Percentiles rank a stretch among this genome's conserved stretches.
Conservation (phyloP, 2,888 invertebrate genomes). For the Apamea anceps region DNA sequence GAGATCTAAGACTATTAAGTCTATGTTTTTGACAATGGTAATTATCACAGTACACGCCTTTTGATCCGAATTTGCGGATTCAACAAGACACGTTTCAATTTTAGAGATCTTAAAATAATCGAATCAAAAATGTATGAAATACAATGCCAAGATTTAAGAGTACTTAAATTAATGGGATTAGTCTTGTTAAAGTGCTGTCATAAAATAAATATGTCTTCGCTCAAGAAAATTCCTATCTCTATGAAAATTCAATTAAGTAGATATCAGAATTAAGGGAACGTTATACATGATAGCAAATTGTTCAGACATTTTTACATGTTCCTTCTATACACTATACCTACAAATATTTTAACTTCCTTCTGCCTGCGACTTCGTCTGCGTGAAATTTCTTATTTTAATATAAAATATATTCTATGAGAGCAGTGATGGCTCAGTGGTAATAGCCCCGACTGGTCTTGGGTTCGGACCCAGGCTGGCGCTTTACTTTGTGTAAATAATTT, state of each 20-base stretch:
- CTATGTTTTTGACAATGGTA: not conserved
- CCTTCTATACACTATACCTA: not conserved
- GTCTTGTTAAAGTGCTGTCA: not conserved
- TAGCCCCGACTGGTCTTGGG: no score
- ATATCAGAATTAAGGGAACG: not conserved
- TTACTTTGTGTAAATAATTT: no score
- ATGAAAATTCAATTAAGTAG: slow-evolving; percentile 17
- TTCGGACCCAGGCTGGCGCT: no score
- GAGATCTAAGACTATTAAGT: not conserved
- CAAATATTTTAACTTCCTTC: not conserved
- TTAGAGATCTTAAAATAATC: not conserved
- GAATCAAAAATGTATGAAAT: not conserved
- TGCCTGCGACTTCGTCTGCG: no score
- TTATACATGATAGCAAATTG: not conserved
- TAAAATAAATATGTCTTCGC: not conserved
- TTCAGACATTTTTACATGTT: not conserved
- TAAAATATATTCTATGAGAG: no score
- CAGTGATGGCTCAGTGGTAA: no score
- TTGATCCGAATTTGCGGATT: not conserved
- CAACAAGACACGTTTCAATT: not conserved
- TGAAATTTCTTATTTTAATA: no score
- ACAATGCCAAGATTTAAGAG: not conserved
- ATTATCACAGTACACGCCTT: not conserved
- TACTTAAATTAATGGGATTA: not conserved
- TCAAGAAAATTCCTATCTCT: not conserved